Evolutionary conservation across 1,140 invertebrate genomes (phyloP), one percentile per base, ranked within the genome.

Genomic region (Whitmania pigra): DNA sequence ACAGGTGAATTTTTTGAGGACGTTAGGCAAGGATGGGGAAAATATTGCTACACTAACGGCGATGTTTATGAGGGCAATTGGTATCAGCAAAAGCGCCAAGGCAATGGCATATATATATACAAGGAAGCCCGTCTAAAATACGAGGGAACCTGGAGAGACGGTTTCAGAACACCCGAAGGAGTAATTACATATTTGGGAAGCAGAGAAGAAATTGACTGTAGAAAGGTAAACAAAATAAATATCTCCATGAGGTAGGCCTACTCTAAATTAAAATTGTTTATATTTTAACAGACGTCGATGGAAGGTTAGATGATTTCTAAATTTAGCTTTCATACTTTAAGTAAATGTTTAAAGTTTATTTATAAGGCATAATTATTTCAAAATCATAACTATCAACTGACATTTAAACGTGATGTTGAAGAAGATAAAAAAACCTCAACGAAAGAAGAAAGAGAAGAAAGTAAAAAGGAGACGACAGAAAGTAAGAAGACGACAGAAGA

Each of bases 41-140:
- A 31, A 31, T 63, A 63, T 31, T 63, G 57, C 15, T 63, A 63
- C 20, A 63, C 22, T 31, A 63, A 63, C 18, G 57, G 57, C 57
- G 57, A 63, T 63, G 57, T 63, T 63, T 63, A 63, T 63, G 57
- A 63, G 29, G 55, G 57, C 11, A 63, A 63, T 31, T 63, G 57
- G 57, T 7, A 25, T 22, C 22, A 63, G 22, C 57, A 63, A 31
- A 63, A 63, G 18, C 22, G 57, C 22, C 57, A 63, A 22, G 57
- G 57, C 11, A 6, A 63, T 17, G 57, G 57, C 20, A 5, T 63
- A 20, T 63, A 63, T 31, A 31, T 63, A 22, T 63, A 63, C 57
- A 18, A 63, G 11, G 22, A 31, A 25, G 4, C 57, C 57, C 22
- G 29, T 22, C 29, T 63, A 31, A 63, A 63, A n/a, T 63, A 63